These are phyloP conservation scores for Aphelinus certus DNA, from an alignment of 1,140 invertebrate genomes.

Conservation along the genomic window DNA sequence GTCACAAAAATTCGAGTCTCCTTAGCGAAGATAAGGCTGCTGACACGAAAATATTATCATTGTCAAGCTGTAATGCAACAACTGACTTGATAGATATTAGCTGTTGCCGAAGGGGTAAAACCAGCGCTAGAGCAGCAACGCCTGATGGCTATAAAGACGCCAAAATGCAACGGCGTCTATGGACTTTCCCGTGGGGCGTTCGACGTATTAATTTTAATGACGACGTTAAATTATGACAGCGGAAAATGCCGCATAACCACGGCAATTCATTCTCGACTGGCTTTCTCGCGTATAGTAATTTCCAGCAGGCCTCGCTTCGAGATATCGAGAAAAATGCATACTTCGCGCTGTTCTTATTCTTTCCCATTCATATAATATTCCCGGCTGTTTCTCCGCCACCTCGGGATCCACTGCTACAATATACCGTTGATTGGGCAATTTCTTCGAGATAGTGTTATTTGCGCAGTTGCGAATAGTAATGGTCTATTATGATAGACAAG, in stretches of 20 bases:
- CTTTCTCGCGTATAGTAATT: conserved; percentile 26
- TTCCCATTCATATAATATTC: neutral
- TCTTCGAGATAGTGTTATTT: neutral
- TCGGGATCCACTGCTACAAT: conserved; percentile 7
- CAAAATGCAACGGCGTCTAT: neutral
- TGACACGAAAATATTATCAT: no score
- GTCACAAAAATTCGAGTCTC: no score
- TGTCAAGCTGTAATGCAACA: no score
- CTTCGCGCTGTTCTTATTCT: neutral
- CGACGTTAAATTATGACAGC: conserved; percentile 32
- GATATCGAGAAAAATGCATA: conserved; percentile 21
- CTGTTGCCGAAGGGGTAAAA: conserved; percentile 11
- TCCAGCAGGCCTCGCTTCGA: neutral
- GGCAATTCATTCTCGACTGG: conserved; percentile 11
- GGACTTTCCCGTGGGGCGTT: conserved; percentile 13
- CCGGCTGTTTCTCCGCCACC: conserved; percentile 3
- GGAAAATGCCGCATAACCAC: neutral
- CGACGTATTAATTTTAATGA: conserved; percentile 36
- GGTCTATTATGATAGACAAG: no score
- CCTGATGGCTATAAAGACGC: conserved; percentile 17
- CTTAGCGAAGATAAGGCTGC: no score
- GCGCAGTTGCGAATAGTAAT: neutral
- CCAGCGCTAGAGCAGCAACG: neutral
- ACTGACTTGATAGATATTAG: conserved; percentile 21
- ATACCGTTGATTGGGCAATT: conserved; percentile 16